Percentiles rank a stretch among this genome's conserved stretches.
Evolutionary conservation across 2,113 vertebrate species (phyloP).

Genomic region (Nerophis lumbriciformis): DNA sequence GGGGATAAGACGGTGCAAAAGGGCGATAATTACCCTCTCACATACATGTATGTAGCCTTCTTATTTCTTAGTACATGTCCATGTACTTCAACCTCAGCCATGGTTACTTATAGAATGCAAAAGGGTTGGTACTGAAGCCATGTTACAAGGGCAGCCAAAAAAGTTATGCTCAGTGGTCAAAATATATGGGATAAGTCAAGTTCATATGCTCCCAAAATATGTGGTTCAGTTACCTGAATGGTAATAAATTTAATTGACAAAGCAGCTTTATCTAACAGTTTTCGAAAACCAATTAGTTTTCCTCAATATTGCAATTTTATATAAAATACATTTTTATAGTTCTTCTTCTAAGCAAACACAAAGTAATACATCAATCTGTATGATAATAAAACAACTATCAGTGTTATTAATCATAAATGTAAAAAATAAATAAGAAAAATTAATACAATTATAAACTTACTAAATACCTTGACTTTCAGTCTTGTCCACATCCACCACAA

Average conservation of each 20-base stretch:
- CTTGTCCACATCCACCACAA: no score
- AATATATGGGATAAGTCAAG: conserved; percentile 41
- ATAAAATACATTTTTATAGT: no score
- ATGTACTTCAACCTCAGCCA: conserved; percentile 23
- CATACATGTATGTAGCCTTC: background rate
- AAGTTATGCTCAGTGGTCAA: conserved; percentile 54
- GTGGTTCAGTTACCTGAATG: conserved; percentile 18
- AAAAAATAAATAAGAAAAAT: no score
- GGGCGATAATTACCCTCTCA: conserved; percentile 13
- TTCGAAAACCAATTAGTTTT: no score
- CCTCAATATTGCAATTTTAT: no score
- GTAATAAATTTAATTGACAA: conserved; percentile 23
- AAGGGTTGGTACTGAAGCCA: conserved; percentile 30
- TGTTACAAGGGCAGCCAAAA: conserved; percentile 60
- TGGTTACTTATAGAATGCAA: conserved; percentile 38
- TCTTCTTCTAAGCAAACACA: no score
- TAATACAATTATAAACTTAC: no score
- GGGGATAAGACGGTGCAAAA: conserved; percentile 19
- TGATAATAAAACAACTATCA: no score
- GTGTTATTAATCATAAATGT: no score
- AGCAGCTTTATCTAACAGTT: conserved; percentile 11
- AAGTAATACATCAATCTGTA: no score
- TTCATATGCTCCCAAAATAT: conserved; percentile 47
- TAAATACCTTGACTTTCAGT: no score
- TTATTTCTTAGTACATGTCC: conserved; percentile 11